Percentiles rank a stretch among this genome's conserved stretches.
phyloP scores from a whole-genome alignment of 2,888 invertebrate species.

The Thera obeliscata region DNA sequence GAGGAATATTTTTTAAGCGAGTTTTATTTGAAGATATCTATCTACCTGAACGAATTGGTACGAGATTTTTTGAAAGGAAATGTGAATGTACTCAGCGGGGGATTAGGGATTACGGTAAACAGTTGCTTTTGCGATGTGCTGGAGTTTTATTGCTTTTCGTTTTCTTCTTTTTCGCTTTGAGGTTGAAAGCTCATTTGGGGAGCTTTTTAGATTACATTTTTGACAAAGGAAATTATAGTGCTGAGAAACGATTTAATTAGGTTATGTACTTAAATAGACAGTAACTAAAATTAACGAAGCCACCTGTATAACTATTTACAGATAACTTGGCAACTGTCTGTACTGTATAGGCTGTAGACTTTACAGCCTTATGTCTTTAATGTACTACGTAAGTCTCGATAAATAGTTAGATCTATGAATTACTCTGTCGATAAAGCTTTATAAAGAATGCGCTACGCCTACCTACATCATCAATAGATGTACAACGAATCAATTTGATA shows the following conservation, averaged over 20 bases:
- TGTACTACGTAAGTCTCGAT: too few species aligned
- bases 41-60: conserved; percentile 83
- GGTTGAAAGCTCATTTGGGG: conserved; percentile 37
- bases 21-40: conserved; percentile 76
- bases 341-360: too few species aligned
- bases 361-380: too few species aligned
- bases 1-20: conserved; percentile 79
- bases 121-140: conserved; percentile 58
- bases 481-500: not conserved
- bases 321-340: too few species aligned
- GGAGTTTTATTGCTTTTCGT: conserved; percentile 54
- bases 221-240: not conserved
- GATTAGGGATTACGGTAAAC: conserved; percentile 73
- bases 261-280: not conserved
- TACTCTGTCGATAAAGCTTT: too few species aligned
- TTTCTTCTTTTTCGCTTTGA: conserved; percentile 40
- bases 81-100: conserved; percentile 51
- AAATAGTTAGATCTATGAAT: too few species aligned
- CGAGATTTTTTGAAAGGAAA: conserved; percentile 68
- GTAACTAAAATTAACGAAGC: too few species aligned
- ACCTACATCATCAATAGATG: too few species aligned
- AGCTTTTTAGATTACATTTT: conserved; percentile 25
- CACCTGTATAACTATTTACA: too few species aligned
- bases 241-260: not conserved
- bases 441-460: too few species aligned